phyloP scores from a whole-genome alignment of 2,888 invertebrate species.

The Beris morrisii region DNA sequence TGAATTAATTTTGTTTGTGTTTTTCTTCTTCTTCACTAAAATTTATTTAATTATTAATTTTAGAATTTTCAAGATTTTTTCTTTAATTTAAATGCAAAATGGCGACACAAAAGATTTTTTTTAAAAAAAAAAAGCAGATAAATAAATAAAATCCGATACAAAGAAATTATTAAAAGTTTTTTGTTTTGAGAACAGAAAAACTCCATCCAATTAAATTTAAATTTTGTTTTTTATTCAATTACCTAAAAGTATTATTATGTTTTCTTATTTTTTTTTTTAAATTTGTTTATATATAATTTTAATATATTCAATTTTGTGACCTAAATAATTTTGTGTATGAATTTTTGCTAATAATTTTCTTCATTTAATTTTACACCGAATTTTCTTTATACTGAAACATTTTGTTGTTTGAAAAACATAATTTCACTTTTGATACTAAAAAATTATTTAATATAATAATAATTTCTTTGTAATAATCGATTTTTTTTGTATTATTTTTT shows the following conservation, averaged over 20 bases:
- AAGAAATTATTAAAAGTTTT: constrained; percentile 51
- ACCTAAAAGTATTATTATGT: constrained; percentile 41
- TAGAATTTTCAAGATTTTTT: not conserved
- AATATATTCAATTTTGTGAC: too few relatives aligned
- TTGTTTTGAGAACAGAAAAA: constrained; percentile 16
- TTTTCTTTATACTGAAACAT: not conserved
- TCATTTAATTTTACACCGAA: not conserved
- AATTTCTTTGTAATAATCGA: constrained; percentile 39
- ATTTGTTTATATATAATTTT: too few relatives aligned
- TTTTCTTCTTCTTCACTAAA: constrained; percentile 30
- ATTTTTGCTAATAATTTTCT: too few relatives aligned
- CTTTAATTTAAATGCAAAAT: constrained; percentile 14
- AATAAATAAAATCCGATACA: constrained; percentile 47
- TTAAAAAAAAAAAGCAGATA: not conserved
- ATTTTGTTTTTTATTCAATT: constrained; percentile 36
- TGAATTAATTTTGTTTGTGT: constrained; percentile 30
- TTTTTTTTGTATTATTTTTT: constrained; percentile 30
- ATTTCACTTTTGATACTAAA: not conserved
- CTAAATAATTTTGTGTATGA: too few relatives aligned
- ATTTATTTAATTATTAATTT: too few relatives aligned
- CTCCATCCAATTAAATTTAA: constrained; percentile 38
- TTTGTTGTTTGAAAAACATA: not conserved
- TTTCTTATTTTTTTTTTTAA: constrained; percentile 32
- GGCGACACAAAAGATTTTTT: not conserved
- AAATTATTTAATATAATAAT: constrained; percentile 24